Evolutionary conservation across 2,113 vertebrate species (phyloP), one percentile per base, ranked within the genome.

Genomic region (Plotosus lineatus): DNA sequence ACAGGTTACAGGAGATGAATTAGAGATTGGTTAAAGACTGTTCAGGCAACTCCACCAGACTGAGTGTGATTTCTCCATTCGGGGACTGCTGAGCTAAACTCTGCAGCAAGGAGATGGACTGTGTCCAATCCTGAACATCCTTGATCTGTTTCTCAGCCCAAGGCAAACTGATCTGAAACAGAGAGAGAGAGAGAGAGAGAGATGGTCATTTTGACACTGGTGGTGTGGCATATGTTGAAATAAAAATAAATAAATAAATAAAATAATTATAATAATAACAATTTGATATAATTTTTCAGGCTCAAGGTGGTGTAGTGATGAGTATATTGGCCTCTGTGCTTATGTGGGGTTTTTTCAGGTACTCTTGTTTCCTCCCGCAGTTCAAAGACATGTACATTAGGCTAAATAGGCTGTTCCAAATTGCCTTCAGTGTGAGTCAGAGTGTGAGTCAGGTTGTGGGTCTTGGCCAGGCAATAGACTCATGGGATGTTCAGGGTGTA

Each of bases 11-110:
- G 50, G 12, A 72, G 12, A 23, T 10, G 8, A 5, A n/a, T 51
- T 33, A 71, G 17, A 66, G 48, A 2, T 1, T 1, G 17, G 33
- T 53, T 40, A 71, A 15, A 19, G 38, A 33, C 53, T 63, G 71
- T 4, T 61, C 40, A 17, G 85, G 58, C 33, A 91, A 82, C 17
- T 86, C 46, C 23, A 92, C 88, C 73, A 94, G 85, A 84, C 88
- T 90, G 55, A 94, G 90, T 0, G 92, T 94, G 21, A 94, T 87
- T 50, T 93, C 93, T 21, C 88, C 90, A 63, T 88, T 84, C 0
- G 91, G 90, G 23, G 91, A 92, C 83, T 92, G 89, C 33, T 80
- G 87, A 85, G 93, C 91, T 87, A 93, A 71, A 55, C 84, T 79
- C 82, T 91, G 90, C 10, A 93, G 79, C 63, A 92, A 9, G 72